These are phyloP conservation scores for Myripristis murdjan DNA, from an alignment of 2,797 vertebrate genomes.

Conservation along the genomic window DNA sequence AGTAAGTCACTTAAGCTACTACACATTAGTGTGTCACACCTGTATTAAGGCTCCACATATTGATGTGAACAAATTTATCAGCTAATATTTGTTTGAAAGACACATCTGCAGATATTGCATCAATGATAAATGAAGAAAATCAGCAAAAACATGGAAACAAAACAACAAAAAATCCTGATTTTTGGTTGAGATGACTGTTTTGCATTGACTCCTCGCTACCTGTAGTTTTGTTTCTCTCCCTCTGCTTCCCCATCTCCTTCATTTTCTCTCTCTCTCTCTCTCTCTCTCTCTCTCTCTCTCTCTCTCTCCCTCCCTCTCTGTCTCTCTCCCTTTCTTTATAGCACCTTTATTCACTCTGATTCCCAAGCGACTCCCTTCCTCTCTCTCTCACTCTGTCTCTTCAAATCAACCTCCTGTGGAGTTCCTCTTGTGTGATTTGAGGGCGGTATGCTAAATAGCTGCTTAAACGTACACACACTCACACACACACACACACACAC, in stretches of 20 bases:
- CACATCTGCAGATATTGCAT: no score
- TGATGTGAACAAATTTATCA: no score
- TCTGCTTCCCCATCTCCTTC: slow-evolving; percentile 5
- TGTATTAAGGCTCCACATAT: no score
- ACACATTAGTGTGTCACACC: no score
- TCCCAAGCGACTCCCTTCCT: slow-evolving; percentile 32
- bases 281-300: slow-evolving; percentile 5
- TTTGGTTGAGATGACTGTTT: slow-evolving; percentile 20
- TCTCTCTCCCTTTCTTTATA: slow-evolving; percentile 1
- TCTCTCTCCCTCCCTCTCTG: not conserved
- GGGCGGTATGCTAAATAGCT: slow-evolving; percentile 41
- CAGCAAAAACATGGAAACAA: no score
- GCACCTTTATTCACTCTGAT: slow-evolving; percentile 45
- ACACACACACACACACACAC: slow-evolving; percentile 6
- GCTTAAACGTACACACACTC: slow-evolving; percentile 28
- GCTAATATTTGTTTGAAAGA: no score
- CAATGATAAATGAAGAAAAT: no score
- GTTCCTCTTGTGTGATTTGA: slow-evolving; percentile 28
- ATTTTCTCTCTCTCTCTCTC: not conserved
- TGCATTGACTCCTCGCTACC: slow-evolving; percentile 22
- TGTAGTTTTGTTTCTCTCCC: slow-evolving; percentile 14
- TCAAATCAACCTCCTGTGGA: slow-evolving; percentile 22
- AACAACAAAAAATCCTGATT: not conserved
- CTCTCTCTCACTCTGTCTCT: not conserved
- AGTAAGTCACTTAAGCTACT: no score